Conservation (phyloP, 2,113 vertebrate genomes). For the Cervus canadensis region DNA sequence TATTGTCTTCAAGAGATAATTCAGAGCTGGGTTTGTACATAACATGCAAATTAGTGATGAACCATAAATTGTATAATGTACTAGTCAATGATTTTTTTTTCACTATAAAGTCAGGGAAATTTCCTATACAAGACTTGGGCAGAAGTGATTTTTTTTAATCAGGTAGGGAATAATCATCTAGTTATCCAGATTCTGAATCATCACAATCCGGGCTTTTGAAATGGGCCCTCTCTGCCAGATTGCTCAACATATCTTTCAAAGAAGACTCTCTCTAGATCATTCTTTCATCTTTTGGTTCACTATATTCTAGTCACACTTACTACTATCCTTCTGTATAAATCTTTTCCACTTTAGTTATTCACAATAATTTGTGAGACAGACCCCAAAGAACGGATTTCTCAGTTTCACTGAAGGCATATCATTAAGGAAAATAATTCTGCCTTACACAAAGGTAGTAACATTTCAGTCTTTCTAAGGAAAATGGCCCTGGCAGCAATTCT, state of each 20-base stretch:
- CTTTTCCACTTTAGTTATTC: not conserved
- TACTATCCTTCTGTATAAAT: not conserved
- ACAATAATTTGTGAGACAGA: not conserved
- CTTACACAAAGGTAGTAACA: not conserved
- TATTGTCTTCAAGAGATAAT: not conserved
- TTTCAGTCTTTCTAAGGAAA: not conserved
- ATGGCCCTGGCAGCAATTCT: not conserved
- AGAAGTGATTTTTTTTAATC: not conserved
- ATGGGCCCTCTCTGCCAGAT: not conserved
- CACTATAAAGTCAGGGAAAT: not conserved
- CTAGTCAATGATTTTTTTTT: not conserved
- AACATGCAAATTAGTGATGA: not conserved
- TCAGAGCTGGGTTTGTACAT: not conserved
- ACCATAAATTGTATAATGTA: not conserved
- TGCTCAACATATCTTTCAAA: not conserved
- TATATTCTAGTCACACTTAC: not conserved
- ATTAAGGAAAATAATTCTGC: not conserved
- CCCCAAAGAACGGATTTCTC: not conserved
- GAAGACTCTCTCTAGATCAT: not conserved
- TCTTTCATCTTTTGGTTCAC: not conserved
- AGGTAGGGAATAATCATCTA: not conserved
- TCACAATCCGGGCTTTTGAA: not conserved
- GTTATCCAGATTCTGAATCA: not conserved
- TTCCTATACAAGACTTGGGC: not conserved
- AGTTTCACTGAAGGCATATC: not conserved